Conservation (phyloP, 2,888 invertebrate species). For the Liodrosophila aerea region DNA sequence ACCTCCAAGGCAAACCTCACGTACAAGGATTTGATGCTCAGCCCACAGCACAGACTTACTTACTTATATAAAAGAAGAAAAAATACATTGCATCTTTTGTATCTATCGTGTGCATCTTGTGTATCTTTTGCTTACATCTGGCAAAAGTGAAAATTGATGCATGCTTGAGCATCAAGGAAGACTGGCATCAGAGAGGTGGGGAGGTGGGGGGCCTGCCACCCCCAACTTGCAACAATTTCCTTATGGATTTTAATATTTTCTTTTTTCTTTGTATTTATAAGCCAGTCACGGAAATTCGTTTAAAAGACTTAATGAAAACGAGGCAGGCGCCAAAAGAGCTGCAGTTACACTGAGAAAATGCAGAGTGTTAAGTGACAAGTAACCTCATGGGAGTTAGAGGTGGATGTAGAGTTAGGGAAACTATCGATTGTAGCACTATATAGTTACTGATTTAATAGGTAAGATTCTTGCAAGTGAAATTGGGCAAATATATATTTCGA, state of each 20-base stretch:
- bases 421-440: too few relatives aligned
- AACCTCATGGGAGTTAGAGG: too few relatives aligned
- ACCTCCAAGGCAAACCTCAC: conserved; percentile 76
- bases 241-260: conserved; percentile 75
- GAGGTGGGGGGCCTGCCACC: conserved; percentile 9
- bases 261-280: conserved; percentile 76
- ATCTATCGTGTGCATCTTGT: conserved; percentile 38
- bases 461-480: too few relatives aligned
- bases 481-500: too few relatives aligned
- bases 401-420: too few relatives aligned
- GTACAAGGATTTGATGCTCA: conserved; percentile 70
- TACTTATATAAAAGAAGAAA: conserved; percentile 59
- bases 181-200: too few relatives aligned
- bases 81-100: conserved; percentile 30
- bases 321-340: conserved; percentile 61
- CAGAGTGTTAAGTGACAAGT: too few relatives aligned
- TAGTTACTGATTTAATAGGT: too few relatives aligned
- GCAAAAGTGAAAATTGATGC: conserved; percentile 75
- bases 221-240: conserved; percentile 58
- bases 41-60: conserved; percentile 51
- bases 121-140: conserved; percentile 45
- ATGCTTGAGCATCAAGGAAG: conserved; percentile 57
- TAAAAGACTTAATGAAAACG: conserved; percentile 64
- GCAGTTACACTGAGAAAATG: conserved; percentile 24
- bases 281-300: conserved; percentile 71